Percentiles rank a stretch among this genome's conserved stretches.
phyloP scores from a whole-genome alignment of 2,888 invertebrate genomes.

The Melipona beecheii region DNA sequence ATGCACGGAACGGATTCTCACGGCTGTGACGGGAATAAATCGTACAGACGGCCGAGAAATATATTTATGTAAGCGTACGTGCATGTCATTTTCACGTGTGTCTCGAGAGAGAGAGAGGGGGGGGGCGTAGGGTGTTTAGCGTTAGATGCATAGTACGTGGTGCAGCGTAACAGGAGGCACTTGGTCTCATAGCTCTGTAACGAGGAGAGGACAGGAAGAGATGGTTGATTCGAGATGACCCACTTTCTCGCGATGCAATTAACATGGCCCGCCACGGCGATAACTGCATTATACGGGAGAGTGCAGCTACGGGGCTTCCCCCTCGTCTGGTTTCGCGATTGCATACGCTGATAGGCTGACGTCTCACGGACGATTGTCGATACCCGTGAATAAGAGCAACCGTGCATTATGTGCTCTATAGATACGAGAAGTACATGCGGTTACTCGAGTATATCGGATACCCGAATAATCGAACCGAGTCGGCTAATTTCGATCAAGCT shows the following conservation, averaged over 20 bases:
- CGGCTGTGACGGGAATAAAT: constrained; percentile 57
- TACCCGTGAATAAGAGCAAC: constrained; percentile 40
- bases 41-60: not conserved
- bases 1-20: constrained; percentile 57
- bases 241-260: constrained; percentile 69
- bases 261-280: constrained; percentile 63
- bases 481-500: no score
- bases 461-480: no score
- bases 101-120: no score
- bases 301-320: constrained; percentile 65
- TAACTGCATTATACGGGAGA: constrained; percentile 69
- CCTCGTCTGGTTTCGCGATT: constrained; percentile 61
- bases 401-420: constrained; percentile 11
- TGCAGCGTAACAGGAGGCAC: constrained; percentile 25
- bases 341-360: constrained; percentile 54
- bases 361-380: constrained; percentile 50
- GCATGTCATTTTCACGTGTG: not conserved
- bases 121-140: constrained; percentile 23
- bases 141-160: constrained; percentile 20
- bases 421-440: not conserved
- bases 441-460: no score
- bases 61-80: not conserved
- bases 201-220: constrained; percentile 48
- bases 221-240: constrained; percentile 62
- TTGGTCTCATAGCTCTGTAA: constrained; percentile 6